Conservation (phyloP, 2,113 vertebrate genomes). For the Ophthalmolycus amberensis region DNA sequence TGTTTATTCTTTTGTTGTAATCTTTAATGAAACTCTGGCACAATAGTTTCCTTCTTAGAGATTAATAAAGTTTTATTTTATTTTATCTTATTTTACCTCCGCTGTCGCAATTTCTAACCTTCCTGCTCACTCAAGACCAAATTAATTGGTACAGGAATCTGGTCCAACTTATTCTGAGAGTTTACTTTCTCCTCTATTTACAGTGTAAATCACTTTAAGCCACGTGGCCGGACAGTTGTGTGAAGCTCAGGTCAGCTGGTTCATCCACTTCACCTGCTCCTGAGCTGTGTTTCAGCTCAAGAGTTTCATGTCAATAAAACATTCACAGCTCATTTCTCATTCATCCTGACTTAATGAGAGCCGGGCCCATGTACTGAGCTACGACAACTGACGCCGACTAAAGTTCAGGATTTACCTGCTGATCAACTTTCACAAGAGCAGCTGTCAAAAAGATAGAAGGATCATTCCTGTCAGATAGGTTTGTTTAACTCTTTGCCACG, state of each 20-base stretch:
- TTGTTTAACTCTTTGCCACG: background rate
- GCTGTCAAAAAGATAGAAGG: fast-evolving
- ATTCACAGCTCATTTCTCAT: background rate
- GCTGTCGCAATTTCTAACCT: background rate
- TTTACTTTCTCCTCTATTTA: background rate
- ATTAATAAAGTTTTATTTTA: background rate
- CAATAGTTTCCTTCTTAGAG: background rate
- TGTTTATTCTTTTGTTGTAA: background rate
- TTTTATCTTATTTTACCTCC: background rate
- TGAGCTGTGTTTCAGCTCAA: background rate
- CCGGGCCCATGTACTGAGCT: background rate
- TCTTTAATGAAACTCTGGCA: background rate
- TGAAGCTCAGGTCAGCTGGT: background rate
- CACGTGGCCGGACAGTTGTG: too few species aligned
- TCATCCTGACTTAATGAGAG: background rate
- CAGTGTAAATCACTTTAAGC: background rate
- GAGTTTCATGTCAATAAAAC: background rate
- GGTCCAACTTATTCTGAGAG: background rate
- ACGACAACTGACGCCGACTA: background rate
- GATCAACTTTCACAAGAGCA: background rate
- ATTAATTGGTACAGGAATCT: background rate
- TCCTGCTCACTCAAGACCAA: background rate
- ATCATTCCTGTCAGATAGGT: conserved; percentile 2
- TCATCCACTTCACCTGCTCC: background rate
- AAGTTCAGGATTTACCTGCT: conserved; percentile 33